phyloP scores from a whole-genome alignment of 2,888 invertebrate genomes.

The Gymnosoma rotundatum region DNA sequence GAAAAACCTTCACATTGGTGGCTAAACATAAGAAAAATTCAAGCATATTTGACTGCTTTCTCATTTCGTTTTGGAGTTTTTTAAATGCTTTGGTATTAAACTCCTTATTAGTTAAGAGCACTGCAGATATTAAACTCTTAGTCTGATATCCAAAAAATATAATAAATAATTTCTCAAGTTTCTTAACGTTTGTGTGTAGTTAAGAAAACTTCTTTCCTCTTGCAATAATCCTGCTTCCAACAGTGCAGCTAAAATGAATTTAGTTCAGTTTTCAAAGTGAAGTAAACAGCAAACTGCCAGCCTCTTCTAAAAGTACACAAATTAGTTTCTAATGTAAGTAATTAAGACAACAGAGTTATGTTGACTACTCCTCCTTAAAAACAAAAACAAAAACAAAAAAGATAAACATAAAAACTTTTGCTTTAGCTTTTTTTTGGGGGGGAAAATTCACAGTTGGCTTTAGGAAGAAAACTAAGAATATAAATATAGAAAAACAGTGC shows the following conservation, averaged over 20 bases:
- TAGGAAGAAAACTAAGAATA: conserved; percentile 13
- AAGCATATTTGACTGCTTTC: no score
- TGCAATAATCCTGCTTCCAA: background rate
- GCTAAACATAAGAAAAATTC: no score
- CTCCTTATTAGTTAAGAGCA: no score
- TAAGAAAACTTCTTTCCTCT: background rate
- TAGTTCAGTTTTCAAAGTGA: background rate
- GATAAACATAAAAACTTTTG: conserved; percentile 23
- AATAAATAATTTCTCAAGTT: no score
- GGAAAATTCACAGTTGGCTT: conserved; percentile 12
- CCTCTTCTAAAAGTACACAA: conserved; percentile 48
- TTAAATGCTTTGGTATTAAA: no score
- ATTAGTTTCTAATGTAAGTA: conserved; percentile 65
- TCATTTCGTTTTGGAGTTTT: no score
- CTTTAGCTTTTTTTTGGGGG: conserved; percentile 10
- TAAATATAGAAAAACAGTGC: background rate
- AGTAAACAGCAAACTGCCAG: background rate
- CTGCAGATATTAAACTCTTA: no score
- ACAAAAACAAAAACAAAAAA: background rate
- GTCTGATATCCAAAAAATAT: no score
- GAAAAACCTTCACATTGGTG: no score
- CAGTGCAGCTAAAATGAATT: background rate
- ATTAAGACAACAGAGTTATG: conserved; percentile 68
- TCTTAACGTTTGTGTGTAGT: no score
- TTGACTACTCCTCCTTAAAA: conserved; percentile 43